Conservation (phyloP, 2,888 invertebrate genomes). For the Conops quadrifasciatus region DNA sequence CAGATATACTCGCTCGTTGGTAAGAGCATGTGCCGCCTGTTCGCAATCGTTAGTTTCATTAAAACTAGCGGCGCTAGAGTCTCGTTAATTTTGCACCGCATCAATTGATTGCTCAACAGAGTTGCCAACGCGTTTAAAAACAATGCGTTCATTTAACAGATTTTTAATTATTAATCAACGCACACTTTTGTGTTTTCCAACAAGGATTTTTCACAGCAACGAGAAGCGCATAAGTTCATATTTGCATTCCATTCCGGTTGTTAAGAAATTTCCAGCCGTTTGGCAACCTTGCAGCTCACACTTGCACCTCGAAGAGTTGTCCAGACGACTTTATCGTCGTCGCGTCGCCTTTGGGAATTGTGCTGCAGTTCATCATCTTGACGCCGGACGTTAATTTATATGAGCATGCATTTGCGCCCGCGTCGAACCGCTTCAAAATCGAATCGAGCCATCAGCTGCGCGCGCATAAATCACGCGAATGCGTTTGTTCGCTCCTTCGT, state of each 20-base stretch:
- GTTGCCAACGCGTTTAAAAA: neutral
- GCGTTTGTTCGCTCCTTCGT: neutral
- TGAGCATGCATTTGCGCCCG: conserved; percentile 20
- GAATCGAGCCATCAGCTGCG: conserved; percentile 12
- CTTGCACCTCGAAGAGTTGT: neutral
- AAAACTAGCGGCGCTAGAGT: neutral
- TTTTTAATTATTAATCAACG: no score
- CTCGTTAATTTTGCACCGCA: neutral
- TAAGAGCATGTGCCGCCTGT: no score
- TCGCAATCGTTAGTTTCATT: neutral
- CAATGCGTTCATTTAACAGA: no score
- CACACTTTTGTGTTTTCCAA: no score
- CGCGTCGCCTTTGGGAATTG: neutral
- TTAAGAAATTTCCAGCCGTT: no score
- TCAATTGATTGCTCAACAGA: neutral
- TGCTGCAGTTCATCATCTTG: neutral
- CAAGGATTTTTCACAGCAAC: no score
- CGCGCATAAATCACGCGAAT: conserved; percentile 28
- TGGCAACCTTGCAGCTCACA: no score
- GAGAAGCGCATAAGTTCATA: no score
- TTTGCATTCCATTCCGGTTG: no score
- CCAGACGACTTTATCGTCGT: neutral
- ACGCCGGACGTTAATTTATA: conserved; percentile 11
- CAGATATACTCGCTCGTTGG: neutral
- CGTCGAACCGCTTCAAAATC: conserved; percentile 16